Percentiles rank a stretch among this genome's conserved stretches.
These are phyloP conservation scores for Smittia sp. DNA, from an alignment of 2,888 invertebrate genomes.

Conservation along the genomic window DNA sequence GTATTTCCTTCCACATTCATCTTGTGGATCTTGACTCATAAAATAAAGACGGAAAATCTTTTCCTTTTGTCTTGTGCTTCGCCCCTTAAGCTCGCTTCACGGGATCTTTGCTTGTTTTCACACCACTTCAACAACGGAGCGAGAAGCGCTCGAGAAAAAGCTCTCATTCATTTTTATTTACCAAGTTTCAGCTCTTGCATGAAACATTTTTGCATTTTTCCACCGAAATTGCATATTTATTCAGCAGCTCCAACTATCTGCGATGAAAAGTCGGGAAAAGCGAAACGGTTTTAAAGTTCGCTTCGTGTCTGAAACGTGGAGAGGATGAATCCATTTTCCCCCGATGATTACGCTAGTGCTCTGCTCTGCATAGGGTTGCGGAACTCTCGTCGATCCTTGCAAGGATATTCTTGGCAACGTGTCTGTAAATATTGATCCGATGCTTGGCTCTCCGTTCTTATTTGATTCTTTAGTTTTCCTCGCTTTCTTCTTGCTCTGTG, in stretches of 20 bases:
- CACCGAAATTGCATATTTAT: constrained; percentile 29
- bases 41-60: constrained; percentile 5
- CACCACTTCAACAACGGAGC: constrained; percentile 4
- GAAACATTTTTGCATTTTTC: constrained; percentile 17
- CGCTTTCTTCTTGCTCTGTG: constrained; percentile 7
- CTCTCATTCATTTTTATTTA: neutral
- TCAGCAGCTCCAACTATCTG: neutral
- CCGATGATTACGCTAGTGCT: constrained; percentile 30
- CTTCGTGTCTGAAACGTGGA: neutral
- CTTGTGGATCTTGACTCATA: constrained; percentile 18
- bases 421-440: constrained; percentile 41
- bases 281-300: neutral
- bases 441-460: constrained; percentile 11
- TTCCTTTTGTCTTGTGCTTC: neutral
- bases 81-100: constrained; percentile 1
- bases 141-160: neutral
- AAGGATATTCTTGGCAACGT: constrained; percentile 37
- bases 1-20: constrained; percentile 25
- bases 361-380: neutral
- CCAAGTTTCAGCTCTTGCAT: neutral
- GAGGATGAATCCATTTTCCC: constrained; percentile 18
- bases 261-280: constrained; percentile 34
- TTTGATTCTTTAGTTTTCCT: constrained; percentile 28
- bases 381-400: neutral
- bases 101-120: constrained; percentile 27